Percentiles rank a stretch among this genome's conserved stretches.
These are phyloP conservation scores for Phaetusa simplex DNA, from an alignment of 2,113 vertebrate species.

Conservation along the genomic window DNA sequence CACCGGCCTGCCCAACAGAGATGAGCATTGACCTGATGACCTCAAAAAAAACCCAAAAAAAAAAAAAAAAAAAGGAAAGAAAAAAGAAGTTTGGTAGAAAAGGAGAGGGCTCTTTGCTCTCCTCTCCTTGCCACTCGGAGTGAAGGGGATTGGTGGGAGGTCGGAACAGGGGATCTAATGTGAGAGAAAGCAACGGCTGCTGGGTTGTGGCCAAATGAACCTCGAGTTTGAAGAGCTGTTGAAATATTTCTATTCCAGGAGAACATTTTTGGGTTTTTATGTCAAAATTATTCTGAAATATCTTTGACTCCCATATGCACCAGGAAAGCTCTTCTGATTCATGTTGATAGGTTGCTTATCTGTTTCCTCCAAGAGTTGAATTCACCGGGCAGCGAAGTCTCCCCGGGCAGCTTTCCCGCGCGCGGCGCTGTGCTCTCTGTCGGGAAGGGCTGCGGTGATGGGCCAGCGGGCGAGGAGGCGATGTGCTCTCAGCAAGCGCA, in stretches of 20 bases:
- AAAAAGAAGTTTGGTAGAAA: rapidly evolving
- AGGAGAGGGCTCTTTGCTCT: background rate
- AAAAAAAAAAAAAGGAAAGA: too few species aligned
- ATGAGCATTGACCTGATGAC: background rate
- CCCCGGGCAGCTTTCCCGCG: background rate
- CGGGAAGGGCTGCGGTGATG: background rate
- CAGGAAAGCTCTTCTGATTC: background rate
- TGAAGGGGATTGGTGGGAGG: background rate
- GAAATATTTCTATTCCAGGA: background rate
- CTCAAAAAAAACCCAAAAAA: background rate
- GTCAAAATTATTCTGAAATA: background rate
- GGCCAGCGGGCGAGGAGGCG: background rate
- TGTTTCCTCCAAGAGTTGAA: background rate
- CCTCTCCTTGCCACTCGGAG: background rate
- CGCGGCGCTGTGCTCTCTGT: background rate
- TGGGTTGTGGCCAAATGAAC: background rate
- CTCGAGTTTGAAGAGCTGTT: background rate
- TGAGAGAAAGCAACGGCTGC: background rate
- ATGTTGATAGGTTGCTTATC: rapidly evolving
- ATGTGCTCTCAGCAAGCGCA: background rate
- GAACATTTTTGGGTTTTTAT: background rate
- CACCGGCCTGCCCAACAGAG: background rate
- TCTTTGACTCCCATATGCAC: background rate
- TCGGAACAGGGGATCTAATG: background rate
- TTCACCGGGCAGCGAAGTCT: background rate